Conservation (phyloP, 2,113 vertebrate genomes). For the Shinisaurus crocodilurus region DNA sequence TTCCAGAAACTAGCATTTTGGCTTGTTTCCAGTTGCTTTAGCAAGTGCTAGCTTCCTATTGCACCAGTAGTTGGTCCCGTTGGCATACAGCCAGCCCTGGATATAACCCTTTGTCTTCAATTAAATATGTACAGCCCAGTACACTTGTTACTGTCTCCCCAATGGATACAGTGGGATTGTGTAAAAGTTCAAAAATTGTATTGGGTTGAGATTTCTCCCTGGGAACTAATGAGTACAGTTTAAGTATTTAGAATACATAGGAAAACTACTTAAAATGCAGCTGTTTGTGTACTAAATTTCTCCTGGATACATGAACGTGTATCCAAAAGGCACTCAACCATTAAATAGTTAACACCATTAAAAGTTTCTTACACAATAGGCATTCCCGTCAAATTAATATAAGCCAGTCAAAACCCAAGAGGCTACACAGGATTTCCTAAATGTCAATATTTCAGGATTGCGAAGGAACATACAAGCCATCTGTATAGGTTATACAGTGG, state of each 20-base stretch:
- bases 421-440: neutral
- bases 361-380: neutral
- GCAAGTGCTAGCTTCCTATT: no score
- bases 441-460: neutral
- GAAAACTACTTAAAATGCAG: neutral
- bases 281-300: neutral
- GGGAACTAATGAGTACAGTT: neutral
- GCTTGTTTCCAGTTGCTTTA: no score
- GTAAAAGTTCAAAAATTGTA: neutral
- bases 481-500: no score
- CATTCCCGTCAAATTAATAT: neutral
- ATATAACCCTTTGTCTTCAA: neutral
- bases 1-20: no score
- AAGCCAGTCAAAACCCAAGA: neutral
- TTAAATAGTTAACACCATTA: conserved; percentile 5
- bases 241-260: neutral
- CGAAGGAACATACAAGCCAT: neutral
- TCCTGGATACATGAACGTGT: neutral
- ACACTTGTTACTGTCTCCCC: neutral
- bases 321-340: conserved; percentile 5
- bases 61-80: no score
- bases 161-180: neutral
- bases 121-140: neutral
- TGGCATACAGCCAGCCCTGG: no score
- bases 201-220: neutral